Percentiles rank a stretch among this genome's conserved stretches.
Evolutionary conservation across 2,888 invertebrate species (phyloP).

Genomic region (Dryobotodes eremita): DNA sequence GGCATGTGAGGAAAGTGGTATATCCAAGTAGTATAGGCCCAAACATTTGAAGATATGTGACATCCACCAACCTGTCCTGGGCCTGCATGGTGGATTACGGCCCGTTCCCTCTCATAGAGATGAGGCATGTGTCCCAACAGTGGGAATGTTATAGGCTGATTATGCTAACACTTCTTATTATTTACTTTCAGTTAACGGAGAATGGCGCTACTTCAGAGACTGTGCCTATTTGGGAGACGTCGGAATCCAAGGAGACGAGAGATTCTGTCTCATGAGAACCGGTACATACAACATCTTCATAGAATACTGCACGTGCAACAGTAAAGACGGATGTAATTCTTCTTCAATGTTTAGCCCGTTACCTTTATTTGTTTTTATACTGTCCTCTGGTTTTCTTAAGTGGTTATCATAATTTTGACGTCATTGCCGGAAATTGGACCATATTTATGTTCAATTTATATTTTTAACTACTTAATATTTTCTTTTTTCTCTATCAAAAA

Average conservation of each 20-base stretch:
- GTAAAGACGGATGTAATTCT: slow-evolving; percentile 97
- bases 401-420: slow-evolving; percentile 48
- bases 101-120: too few species aligned
- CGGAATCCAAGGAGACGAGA: slow-evolving; percentile 96
- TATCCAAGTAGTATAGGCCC: too few species aligned
- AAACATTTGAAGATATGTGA: too few species aligned
- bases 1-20: too few species aligned
- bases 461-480: neutral
- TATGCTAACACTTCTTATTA: neutral
- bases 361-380: slow-evolving; percentile 70
- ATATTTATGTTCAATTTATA: slow-evolving; percentile 8
- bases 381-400: slow-evolving; percentile 50
- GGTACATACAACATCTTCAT: slow-evolving; percentile 98
- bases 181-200: slow-evolving; percentile 93
- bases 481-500: neutral
- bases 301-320: slow-evolving; percentile 98
- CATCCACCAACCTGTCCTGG: too few species aligned
- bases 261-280: slow-evolving; percentile 97
- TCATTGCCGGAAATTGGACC: too few species aligned
- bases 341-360: slow-evolving; percentile 85
- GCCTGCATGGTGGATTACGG: too few species aligned
- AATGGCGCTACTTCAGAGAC: slow-evolving; percentile 96
- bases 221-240: slow-evolving; percentile 98
- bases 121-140: too few species aligned
- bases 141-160: too few species aligned